phyloP scores from a whole-genome alignment of 2,797 vertebrate genomes.

The Macropodus opercularis region DNA sequence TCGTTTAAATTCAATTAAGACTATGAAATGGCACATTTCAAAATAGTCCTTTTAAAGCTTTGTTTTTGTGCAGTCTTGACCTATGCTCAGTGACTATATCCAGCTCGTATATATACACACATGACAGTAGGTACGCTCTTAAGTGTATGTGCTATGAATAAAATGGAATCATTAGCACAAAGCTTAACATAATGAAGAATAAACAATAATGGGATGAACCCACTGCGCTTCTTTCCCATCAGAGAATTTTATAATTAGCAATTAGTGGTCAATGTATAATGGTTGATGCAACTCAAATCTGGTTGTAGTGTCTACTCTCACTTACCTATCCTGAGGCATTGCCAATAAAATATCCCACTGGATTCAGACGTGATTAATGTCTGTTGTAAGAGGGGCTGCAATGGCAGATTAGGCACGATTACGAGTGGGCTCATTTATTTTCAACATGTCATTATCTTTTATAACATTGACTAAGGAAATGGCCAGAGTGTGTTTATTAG shows the following conservation, averaged over 20 bases:
- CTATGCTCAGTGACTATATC: slow-evolving; percentile 54
- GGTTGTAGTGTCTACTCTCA: slow-evolving; percentile 63
- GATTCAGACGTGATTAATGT: slow-evolving; percentile 81
- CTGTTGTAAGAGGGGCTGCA: slow-evolving; percentile 72
- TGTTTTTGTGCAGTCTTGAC: slow-evolving; percentile 64
- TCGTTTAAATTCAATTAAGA: slow-evolving; percentile 80
- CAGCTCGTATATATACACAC: slow-evolving; percentile 33
- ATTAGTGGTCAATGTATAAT: slow-evolving; percentile 74
- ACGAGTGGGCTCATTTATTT: slow-evolving; percentile 81
- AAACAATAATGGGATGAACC: slow-evolving; percentile 72
- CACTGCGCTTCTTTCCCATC: slow-evolving; percentile 57
- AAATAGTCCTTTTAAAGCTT: slow-evolving; percentile 66
- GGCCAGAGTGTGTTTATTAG: slow-evolving; percentile 63
- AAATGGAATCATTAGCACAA: slow-evolving; percentile 67
- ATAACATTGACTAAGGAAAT: slow-evolving; percentile 74
- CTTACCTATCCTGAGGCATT: slow-evolving; percentile 64
- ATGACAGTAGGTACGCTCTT: slow-evolving; percentile 46
- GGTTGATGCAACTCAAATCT: slow-evolving; percentile 66
- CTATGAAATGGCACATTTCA: slow-evolving; percentile 58
- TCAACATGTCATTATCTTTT: slow-evolving; percentile 83
- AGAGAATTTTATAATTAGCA: slow-evolving; percentile 74
- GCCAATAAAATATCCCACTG: slow-evolving; percentile 69
- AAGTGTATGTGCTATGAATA: slow-evolving; percentile 55
- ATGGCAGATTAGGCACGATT: slow-evolving; percentile 82
- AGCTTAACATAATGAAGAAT: slow-evolving; percentile 67